Percentiles rank a stretch among this genome's conserved stretches.
Evolutionary conservation across 2,888 invertebrate genomes (phyloP).

Genomic region (Heliconius hortense): DNA sequence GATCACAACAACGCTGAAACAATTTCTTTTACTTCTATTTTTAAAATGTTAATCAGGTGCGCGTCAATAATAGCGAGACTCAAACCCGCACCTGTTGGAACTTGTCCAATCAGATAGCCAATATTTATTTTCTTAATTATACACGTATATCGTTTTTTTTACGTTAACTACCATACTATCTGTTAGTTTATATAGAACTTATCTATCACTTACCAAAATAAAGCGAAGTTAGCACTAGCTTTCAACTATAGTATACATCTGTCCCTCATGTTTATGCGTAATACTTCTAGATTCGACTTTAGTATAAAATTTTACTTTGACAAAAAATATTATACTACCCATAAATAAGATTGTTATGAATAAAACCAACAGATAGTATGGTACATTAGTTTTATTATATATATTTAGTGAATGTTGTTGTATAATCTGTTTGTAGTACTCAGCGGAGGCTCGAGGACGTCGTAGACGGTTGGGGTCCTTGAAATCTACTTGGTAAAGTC

Average conservation of each 20-base stretch:
- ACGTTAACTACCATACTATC: no score
- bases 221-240: not conserved
- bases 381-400: not conserved
- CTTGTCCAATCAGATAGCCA: no score
- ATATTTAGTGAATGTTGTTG: slow-evolving; percentile 8
- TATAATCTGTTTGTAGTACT: not conserved
- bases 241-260: not conserved
- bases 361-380: slow-evolving; percentile 14
- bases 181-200: not conserved
- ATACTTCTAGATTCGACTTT: not conserved
- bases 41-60: not conserved
- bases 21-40: no score
- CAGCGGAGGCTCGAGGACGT: not conserved
- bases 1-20: no score
- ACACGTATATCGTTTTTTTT: not conserved
- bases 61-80: no score
- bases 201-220: not conserved
- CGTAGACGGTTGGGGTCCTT: not conserved
- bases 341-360: not conserved
- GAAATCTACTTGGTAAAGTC: slow-evolving; percentile 9
- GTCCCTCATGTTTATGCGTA: not conserved
- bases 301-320: not conserved
- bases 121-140: no score
- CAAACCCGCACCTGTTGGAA: no score
- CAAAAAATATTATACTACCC: not conserved